Conservation (phyloP, 2,888 invertebrate species). For the Phanerotoma sp. region DNA sequence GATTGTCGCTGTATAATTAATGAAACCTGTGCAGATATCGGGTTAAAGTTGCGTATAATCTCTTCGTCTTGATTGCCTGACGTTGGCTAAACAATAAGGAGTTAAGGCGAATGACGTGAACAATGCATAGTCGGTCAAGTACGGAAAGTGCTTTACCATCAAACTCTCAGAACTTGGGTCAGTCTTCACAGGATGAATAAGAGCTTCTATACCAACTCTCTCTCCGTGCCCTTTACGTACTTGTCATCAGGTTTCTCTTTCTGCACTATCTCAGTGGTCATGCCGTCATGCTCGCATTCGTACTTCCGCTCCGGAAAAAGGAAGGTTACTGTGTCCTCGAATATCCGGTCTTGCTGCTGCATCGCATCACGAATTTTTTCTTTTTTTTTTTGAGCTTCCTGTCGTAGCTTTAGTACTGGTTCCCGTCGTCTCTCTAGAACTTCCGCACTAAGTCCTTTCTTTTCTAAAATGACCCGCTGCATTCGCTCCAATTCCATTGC, state of each 20-base stretch:
- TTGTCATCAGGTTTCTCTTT: constrained; percentile 5
- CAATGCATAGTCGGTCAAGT: background rate
- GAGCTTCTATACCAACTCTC: background rate
- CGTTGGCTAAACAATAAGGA: constrained; percentile 22
- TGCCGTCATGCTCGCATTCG: constrained; percentile 11
- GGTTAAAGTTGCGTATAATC: constrained; percentile 42
- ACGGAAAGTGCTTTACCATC: constrained; percentile 10
- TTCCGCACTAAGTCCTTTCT: constrained; percentile 65
- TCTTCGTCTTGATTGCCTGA: constrained; percentile 31
- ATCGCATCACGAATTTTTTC: constrained; percentile 62
- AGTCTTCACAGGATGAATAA: constrained; percentile 6
- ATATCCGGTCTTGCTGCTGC: constrained; percentile 64
- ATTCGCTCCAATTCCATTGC: constrained; percentile 68
- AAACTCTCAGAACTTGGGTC: constrained; percentile 2
- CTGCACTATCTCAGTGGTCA: constrained; percentile 6
- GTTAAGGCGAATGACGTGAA: background rate
- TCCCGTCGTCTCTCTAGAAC: constrained; percentile 64
- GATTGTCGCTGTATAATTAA: constrained; percentile 59
- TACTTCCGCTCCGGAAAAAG: constrained; percentile 62
- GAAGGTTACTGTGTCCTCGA: constrained; percentile 66
- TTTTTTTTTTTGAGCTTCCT: constrained; percentile 63
- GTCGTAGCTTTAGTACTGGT: constrained; percentile 64
- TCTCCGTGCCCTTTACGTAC: background rate
- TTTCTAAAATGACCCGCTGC: constrained; percentile 65
- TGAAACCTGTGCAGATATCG: constrained; percentile 46